A percentile compares a stretch with the other conserved stretches of the same genome.
Evolutionary conservation across 2,888 invertebrate species (phyloP).

Genomic region (Trichogramma dendrolimi): DNA sequence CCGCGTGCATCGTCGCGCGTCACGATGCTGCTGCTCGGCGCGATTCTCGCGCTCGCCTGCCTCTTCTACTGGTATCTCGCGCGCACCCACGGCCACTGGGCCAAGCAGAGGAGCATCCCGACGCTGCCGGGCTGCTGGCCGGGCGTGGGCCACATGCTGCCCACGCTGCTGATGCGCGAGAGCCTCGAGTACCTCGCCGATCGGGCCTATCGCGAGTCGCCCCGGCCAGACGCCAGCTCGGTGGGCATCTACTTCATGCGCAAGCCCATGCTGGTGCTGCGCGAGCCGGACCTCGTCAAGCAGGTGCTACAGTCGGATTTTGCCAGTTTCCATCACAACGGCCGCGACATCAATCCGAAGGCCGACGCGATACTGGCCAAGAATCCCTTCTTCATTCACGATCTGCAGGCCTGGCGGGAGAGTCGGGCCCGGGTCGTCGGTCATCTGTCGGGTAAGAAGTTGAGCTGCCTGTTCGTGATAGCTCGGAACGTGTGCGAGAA

Average conservation of each 20-base stretch:
- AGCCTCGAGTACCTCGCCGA: slow-evolving; percentile 5
- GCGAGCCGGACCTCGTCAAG: slow-evolving; percentile 41
- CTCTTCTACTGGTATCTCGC: slow-evolving; percentile 26
- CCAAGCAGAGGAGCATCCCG: slow-evolving; percentile 17
- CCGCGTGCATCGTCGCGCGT: slow-evolving; percentile 7
- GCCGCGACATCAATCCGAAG: slow-evolving; percentile 16
- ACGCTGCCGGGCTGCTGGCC: slow-evolving; percentile 9
- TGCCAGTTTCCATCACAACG: slow-evolving; percentile 36
- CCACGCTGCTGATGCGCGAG: slow-evolving; percentile 12
- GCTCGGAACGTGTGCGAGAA: slow-evolving; percentile 32
- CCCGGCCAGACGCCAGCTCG: slow-evolving; percentile 9
- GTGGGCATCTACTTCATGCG: slow-evolving; percentile 22
- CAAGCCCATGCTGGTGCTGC: slow-evolving; percentile 32
- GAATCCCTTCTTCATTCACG: slow-evolving; percentile 40
- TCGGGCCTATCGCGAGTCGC: slow-evolving; percentile 10
- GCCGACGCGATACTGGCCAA: slow-evolving; percentile 34
- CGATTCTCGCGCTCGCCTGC: not conserved
- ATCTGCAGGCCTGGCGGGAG: slow-evolving; percentile 34
- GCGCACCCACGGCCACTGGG: slow-evolving; percentile 20
- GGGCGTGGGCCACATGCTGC: slow-evolving; percentile 21
- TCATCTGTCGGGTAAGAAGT: slow-evolving; percentile 31
- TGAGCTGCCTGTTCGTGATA: slow-evolving; percentile 36
- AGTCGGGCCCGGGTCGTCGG: slow-evolving; percentile 19
- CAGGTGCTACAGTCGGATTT: slow-evolving; percentile 37
- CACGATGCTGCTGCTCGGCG: slow-evolving; percentile 9